phyloP scores from a whole-genome alignment of 2,888 invertebrate species.

The Hesperia comma region DNA sequence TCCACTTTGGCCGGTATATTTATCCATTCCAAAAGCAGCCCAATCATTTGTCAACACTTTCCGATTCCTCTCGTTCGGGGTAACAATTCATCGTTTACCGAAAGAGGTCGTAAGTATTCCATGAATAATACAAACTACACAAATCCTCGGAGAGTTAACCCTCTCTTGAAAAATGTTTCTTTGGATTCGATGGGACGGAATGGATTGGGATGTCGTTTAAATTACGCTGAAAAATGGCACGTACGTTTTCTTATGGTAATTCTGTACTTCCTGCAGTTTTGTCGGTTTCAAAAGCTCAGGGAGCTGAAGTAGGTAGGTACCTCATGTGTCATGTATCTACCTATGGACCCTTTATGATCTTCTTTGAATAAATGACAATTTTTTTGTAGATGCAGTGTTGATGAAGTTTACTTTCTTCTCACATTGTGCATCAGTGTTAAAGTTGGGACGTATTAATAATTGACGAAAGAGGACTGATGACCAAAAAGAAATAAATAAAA shows the following conservation, averaged over 20 bases:
- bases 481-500: no score
- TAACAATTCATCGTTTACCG: constrained; percentile 24
- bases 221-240: constrained; percentile 10
- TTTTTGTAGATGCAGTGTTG: no score
- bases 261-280: background rate
- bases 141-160: constrained; percentile 27
- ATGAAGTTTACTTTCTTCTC: no score
- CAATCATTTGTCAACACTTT: constrained; percentile 13
- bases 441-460: no score
- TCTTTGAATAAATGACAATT: no score
- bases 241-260: background rate
- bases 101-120: constrained; percentile 24
- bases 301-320: no score
- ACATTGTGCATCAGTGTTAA: no score
- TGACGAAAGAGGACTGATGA: no score
- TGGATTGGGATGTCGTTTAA: constrained; percentile 20
- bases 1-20: no score
- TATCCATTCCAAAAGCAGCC: background rate
- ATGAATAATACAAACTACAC: constrained; percentile 28
- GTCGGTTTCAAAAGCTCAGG: no score
- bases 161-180: constrained; percentile 28
- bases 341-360: no score
- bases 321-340: no score
- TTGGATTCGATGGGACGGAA: constrained; percentile 15
- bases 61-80: constrained; percentile 4